Base-by-base conservation (phyloP, 1,140 invertebrate genomes). In the Aethina tumida region DNA sequence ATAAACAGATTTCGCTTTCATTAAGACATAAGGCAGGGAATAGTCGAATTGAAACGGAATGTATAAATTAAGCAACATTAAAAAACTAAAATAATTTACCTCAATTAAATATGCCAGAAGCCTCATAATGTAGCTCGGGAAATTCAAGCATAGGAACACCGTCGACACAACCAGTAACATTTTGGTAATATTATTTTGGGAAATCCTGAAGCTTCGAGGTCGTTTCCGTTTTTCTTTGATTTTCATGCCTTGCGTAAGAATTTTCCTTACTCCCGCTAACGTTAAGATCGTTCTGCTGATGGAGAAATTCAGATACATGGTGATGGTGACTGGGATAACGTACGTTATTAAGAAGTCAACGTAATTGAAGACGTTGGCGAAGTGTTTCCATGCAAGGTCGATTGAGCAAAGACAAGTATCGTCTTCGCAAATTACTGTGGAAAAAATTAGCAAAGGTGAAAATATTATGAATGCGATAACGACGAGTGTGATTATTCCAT, bases 151-250 rank as follows among this genome's bases (percentile, higher is more conserved):
- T 1, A 89, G 70, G 58, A 84, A 88, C 2, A 82, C 77, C 1
- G 75, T 76, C 1, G 83, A 85, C 1, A 87, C 81, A 16, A 86
- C 65, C 0, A 89, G 66, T n/a, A 88, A 66, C 79, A 86, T 88
- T 56, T 82, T 76, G 2, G 83, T 88, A 14, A 86, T 70, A 52
- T 80, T 81, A 6, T 53, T 45, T 26, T 49, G 43, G 6, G 43
- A 25, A 13, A 40, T 17, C 9, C 28, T 27, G 14, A 9, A 24
- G 6, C 12, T 46, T 36, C 12, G 32, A n/a, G 18, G 4, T 16
- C 30, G n/a, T 32, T n/a, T 32, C 21, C 21, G 2, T 19, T 6
- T 32, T 32, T 32, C n/a, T 19, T 6, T 2, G 30, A 32, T 9
- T 32, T 19, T 4, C 17, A 32, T 18, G 30, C 17, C n/a, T 18